A percentile compares a stretch with the other conserved stretches of the same genome.
These are phyloP conservation scores for Gallinago jamesoni DNA, from an alignment of 2,113 vertebrate genomes.

Conservation along the genomic window DNA sequence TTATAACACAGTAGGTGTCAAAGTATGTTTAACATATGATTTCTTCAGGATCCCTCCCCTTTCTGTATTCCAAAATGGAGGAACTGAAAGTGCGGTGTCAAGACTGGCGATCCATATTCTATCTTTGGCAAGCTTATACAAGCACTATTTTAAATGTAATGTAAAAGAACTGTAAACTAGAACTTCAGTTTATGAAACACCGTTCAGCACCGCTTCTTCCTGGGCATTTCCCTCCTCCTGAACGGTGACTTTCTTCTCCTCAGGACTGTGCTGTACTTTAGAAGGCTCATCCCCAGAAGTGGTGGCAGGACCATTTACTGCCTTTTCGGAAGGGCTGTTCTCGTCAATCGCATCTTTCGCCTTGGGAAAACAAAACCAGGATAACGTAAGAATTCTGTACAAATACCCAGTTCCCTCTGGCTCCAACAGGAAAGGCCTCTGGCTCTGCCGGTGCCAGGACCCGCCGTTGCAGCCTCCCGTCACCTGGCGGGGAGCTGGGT, in stretches of 20 bases:
- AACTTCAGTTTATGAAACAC: conserved; percentile 90
- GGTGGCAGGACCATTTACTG: conserved; percentile 85
- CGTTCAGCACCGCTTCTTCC: conserved; percentile 89
- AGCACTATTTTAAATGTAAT: conserved; percentile 95
- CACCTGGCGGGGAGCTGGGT: fast-evolving
- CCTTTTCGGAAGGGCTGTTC: conserved; percentile 80
- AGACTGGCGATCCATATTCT: conserved; percentile 92
- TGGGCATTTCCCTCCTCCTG: conserved; percentile 80
- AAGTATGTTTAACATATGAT: conserved; percentile 84
- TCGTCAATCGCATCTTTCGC: conserved; percentile 91
- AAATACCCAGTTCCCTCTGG: neutral
- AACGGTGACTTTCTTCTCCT: conserved; percentile 80
- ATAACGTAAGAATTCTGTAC: neutral
- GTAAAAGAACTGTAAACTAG: conserved; percentile 87
- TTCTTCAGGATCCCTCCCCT: conserved; percentile 86
- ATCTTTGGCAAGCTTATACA: conserved; percentile 99
- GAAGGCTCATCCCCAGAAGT: conserved; percentile 78
- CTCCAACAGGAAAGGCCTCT: neutral
- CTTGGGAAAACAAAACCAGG: conserved; percentile 51
- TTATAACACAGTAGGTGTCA: conserved; percentile 91
- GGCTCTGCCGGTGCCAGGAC: neutral
- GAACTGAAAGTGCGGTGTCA: conserved; percentile 92
- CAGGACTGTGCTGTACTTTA: conserved; percentile 76
- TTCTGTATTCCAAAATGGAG: conserved; percentile 87
- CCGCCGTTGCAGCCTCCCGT: neutral